phyloP scores from a whole-genome alignment of 1,140 invertebrate species.

The Micrasema minimum region DNA sequence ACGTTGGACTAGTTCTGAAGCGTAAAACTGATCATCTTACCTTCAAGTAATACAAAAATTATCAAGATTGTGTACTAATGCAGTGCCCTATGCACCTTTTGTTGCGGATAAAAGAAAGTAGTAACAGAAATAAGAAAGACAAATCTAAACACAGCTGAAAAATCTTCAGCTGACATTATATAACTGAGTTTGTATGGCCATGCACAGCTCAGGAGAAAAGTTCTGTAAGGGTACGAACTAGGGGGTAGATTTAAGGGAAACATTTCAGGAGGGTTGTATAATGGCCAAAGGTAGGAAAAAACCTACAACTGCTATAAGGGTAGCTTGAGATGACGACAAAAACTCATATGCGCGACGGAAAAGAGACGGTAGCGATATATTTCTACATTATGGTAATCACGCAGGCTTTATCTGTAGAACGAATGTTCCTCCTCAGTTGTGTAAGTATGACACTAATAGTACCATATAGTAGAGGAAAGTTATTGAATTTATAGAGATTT shows the following conservation, averaged over 20 bases:
- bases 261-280: constrained; percentile 25
- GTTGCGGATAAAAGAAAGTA: too few relatives aligned
- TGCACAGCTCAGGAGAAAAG: too few relatives aligned
- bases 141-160: too few relatives aligned
- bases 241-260: constrained; percentile 33
- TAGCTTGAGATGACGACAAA: constrained; percentile 42
- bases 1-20: too few relatives aligned
- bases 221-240: too few relatives aligned
- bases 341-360: constrained; percentile 25
- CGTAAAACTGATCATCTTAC: too few relatives aligned
- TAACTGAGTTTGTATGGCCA: too few relatives aligned
- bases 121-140: too few relatives aligned
- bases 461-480: background rate
- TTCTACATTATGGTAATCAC: constrained; percentile 50
- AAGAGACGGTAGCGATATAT: constrained; percentile 26
- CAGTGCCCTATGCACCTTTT: too few relatives aligned
- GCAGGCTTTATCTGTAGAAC: constrained; percentile 42
- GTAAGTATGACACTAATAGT: background rate
- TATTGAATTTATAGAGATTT: background rate
- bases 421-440: background rate
- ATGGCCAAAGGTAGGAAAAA: constrained; percentile 26
- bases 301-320: constrained; percentile 24
- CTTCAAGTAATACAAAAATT: too few relatives aligned
- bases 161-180: too few relatives aligned
- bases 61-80: too few relatives aligned